Evolutionary conservation across 2,113 vertebrate species (phyloP), one percentile per base, ranked within the genome.

Genomic region (Pseudopodoces humilis): DNA sequence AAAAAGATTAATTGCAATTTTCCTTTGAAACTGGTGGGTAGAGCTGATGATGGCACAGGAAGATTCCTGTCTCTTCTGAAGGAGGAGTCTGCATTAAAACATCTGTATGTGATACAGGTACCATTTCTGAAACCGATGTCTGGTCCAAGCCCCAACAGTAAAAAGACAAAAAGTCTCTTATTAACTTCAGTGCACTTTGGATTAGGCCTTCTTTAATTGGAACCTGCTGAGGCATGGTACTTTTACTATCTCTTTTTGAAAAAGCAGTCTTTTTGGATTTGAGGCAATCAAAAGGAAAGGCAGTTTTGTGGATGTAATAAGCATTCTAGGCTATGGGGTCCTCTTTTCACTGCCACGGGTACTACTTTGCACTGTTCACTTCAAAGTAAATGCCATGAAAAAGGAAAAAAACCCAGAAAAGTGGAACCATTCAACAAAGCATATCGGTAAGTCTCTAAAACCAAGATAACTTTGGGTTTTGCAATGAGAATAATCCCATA

Each of bases 201-300:
- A 79, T 90, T 88, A 89, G 81, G 30, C 35, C 22, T 37, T 55
- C 67, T 92, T 78, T 95, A 92, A 95, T 52, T 91, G 84, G 89
- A 91, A 86, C 93, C 93, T 94, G 82, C 75, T 95, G 93, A 95
- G 91, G 70, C 19, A 3, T 80, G 87, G 63, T 65, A 27, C 87
- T 92, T 95, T 94, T 93, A 88, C 78, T 91, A 28, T 83, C 78
- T 91, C 70, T 13, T 77, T 89, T 85, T 91, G 58, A 91, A 92
- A 70, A 94, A 62, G 27, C 58, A 67, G 43, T 23, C 74, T 91
- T 79, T 82, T 62, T 85, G 82, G 63, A 76, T 89, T 71, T 85
- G 70, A 62, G 59, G 27, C 30, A 90, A 85, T 84, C 88, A 72
- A 91, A 94, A 49, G 53, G 37, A 33, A 62, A 70, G n/a, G 44